Conservation (phyloP, 1,140 invertebrate genomes). For the Drosophila dunni region DNA sequence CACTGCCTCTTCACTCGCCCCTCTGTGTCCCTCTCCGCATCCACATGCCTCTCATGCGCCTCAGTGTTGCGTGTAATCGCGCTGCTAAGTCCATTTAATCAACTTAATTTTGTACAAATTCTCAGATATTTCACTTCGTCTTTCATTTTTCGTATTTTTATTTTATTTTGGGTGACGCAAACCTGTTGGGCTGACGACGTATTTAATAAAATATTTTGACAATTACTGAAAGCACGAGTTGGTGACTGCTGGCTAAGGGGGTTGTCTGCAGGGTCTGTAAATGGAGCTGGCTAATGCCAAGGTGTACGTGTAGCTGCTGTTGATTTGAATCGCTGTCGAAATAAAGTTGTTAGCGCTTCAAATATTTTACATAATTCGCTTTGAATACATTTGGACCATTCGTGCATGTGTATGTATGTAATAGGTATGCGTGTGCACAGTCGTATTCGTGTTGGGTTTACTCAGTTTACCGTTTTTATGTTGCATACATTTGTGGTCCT, state of each 20-base stretch:
- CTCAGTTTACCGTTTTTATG: constrained; percentile 21
- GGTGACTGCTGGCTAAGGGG: not conserved
- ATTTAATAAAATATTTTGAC: constrained; percentile 70
- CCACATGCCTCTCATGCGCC: constrained; percentile 19
- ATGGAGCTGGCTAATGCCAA: not conserved
- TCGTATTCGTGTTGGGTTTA: not conserved
- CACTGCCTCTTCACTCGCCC: not conserved
- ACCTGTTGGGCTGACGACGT: constrained; percentile 48
- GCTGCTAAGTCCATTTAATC: constrained; percentile 80
- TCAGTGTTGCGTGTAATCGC: constrained; percentile 77
- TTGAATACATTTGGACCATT: constrained; percentile 54
- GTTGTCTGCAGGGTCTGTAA: not conserved
- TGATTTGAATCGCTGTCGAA: constrained; percentile 72
- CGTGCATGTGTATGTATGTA: constrained; percentile 2
- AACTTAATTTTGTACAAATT: constrained; percentile 83
- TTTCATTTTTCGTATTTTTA: constrained; percentile 25
- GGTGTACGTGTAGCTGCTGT: constrained; percentile 24
- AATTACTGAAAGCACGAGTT: constrained; percentile 42
- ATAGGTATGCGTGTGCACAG: constrained; percentile 15
- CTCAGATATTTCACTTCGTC: constrained; percentile 68
- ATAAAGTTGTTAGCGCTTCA: constrained; percentile 68
- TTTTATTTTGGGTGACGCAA: constrained; percentile 56
- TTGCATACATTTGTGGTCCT: constrained; percentile 32
- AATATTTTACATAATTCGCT: constrained; percentile 78
- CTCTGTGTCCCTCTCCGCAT: not conserved